phyloP scores from a whole-genome alignment of 2,113 vertebrate genomes.

The Sander vitreus region DNA sequence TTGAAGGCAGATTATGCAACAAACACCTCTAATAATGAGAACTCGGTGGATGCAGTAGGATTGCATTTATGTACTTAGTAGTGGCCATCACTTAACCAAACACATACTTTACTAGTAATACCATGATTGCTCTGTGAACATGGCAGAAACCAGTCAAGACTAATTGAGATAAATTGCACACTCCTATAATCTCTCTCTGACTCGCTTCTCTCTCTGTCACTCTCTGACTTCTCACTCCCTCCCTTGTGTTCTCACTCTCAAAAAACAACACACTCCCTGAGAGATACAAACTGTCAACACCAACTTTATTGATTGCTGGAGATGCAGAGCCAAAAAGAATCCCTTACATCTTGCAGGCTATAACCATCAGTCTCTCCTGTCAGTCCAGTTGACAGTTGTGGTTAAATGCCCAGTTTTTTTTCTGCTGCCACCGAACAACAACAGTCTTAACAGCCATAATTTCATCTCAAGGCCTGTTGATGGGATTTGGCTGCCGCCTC shows the following conservation, averaged over 20 bases:
- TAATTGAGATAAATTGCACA: slow-evolving; percentile 33
- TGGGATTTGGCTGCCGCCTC: neutral
- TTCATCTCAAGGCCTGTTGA: neutral
- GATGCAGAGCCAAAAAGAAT: slow-evolving; percentile 26
- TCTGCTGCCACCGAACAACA: slow-evolving; percentile 13
- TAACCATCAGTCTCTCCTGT: slow-evolving; percentile 29
- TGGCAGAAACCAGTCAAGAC: slow-evolving; percentile 24
- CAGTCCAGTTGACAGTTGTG: slow-evolving; percentile 28
- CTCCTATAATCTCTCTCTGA: slow-evolving; percentile 6
- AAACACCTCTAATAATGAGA: neutral
- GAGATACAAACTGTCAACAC: slow-evolving; percentile 44
- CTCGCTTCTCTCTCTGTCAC: neutral
- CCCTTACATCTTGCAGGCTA: slow-evolving; percentile 7
- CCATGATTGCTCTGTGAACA: slow-evolving; percentile 23
- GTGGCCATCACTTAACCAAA: slow-evolving; percentile 2
- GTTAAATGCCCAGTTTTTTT: slow-evolving; percentile 28
- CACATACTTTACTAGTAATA: slow-evolving; percentile 19
- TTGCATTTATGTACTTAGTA: slow-evolving; percentile 4
- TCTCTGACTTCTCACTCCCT: slow-evolving; percentile 28
- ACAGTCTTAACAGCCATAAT: slow-evolving; percentile 6
- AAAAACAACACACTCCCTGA: slow-evolving; percentile 13
- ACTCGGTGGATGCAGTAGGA: neutral
- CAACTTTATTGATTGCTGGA: slow-evolving; percentile 27
- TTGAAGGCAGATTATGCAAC: slow-evolving; percentile 22
- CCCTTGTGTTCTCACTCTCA: slow-evolving; percentile 18